phyloP scores from a whole-genome alignment of 2,888 invertebrate genomes.

The Caenorhabditis drosophilae region DNA sequence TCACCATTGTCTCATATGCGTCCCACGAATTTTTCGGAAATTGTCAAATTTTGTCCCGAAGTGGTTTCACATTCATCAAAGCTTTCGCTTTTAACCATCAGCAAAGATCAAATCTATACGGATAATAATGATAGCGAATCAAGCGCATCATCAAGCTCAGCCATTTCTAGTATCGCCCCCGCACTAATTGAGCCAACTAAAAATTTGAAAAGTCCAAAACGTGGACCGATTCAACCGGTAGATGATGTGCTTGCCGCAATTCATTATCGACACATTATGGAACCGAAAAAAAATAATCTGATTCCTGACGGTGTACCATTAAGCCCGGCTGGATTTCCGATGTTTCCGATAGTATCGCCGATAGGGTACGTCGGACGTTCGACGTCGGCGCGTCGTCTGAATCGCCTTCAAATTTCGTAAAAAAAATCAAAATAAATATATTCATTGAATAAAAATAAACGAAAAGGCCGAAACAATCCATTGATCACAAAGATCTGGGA shows the following conservation, averaged over 20 bases:
- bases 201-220: background rate
- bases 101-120: background rate
- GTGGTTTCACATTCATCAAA: background rate
- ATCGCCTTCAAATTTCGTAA: too few relatives aligned
- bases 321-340: constrained; percentile 1
- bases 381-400: too few relatives aligned
- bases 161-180: too few relatives aligned
- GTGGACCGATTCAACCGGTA: constrained; percentile 1
- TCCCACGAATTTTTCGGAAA: background rate
- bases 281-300: background rate
- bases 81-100: background rate
- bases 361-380: too few relatives aligned
- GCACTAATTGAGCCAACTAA: too few relatives aligned
- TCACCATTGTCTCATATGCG: background rate
- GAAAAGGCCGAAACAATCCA: too few relatives aligned
- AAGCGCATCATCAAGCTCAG: background rate
- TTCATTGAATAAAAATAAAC: too few relatives aligned
- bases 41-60: background rate
- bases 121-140: background rate
- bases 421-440: too few relatives aligned
- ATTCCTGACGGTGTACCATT: background rate
- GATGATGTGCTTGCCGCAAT: background rate
- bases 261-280: background rate
- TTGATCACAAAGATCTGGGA: too few relatives aligned
- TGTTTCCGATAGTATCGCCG: too few relatives aligned